A percentile compares a stretch with the other conserved stretches of the same genome.
phyloP scores from a whole-genome alignment of 2,888 invertebrate genomes.

The Microctonus brassicae region DNA sequence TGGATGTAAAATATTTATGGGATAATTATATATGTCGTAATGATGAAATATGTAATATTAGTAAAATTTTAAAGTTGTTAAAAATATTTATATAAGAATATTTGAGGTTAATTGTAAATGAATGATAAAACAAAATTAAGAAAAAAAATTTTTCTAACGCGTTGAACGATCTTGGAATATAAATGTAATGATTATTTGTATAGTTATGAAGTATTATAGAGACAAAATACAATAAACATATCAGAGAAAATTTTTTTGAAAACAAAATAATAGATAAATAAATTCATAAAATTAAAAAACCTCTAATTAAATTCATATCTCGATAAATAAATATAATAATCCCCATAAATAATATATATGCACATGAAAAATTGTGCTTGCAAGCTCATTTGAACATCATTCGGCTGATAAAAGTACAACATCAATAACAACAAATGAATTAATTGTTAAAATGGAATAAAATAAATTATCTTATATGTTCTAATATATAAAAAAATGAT shows the following conservation, averaged over 20 bases:
- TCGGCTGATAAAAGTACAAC: not conserved
- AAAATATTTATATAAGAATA: too few relatives aligned
- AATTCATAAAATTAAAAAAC: not conserved
- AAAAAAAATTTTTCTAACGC: not conserved
- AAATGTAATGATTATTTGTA: too few relatives aligned
- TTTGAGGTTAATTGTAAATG: too few relatives aligned
- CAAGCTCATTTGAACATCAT: not conserved
- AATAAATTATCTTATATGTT: too few relatives aligned
- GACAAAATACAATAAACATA: not conserved
- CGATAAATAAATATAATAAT: not conserved
- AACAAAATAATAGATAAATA: not conserved
- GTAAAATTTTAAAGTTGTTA: too few relatives aligned
- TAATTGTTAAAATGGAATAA: not conserved
- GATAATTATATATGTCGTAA: too few relatives aligned
- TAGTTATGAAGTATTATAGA: too few relatives aligned
- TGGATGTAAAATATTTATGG: too few relatives aligned
- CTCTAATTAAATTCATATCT: not conserved
- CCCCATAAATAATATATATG: not conserved
- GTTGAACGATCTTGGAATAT: not conserved
- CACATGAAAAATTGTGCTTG: not conserved
- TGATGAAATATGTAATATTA: too few relatives aligned
- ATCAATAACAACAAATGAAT: not conserved
- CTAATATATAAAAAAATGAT: slow-evolving; percentile 1
- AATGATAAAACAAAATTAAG: not conserved
- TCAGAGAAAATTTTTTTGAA: not conserved